Evolutionary conservation across 2,113 vertebrate genomes (phyloP).

Genomic region (Sinocyclocheilus anshuiensis): DNA sequence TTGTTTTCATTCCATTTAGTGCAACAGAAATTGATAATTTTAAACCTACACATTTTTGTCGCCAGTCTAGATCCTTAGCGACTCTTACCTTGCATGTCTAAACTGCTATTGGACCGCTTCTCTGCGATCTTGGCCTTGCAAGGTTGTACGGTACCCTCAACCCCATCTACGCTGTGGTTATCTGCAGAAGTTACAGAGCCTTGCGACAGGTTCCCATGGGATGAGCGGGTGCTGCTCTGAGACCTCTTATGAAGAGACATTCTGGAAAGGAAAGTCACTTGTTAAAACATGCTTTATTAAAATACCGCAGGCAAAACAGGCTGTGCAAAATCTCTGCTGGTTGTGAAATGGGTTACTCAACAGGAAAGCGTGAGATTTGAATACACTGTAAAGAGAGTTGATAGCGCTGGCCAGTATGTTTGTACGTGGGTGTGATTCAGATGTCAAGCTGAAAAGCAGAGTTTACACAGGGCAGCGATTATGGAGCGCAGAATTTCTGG

Average conservation of each 20-base stretch:
- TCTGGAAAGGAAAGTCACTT: conserved; percentile 65
- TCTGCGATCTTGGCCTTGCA: conserved; percentile 78
- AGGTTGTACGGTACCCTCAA: conserved; percentile 71
- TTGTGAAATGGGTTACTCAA: not conserved
- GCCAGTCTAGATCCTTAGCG: not conserved
- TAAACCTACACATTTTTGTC: not conserved
- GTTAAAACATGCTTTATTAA: not conserved
- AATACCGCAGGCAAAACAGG: not conserved
- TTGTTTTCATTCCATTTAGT: not conserved
- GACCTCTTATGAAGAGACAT: conserved; percentile 79
- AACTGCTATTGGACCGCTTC: conserved; percentile 82
- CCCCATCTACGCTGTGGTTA: conserved; percentile 81
- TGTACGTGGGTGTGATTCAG: conserved; percentile 18
- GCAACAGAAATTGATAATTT: not conserved
- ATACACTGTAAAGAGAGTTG: not conserved
- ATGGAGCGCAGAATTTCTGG: not conserved
- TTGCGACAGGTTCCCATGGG: conserved; percentile 86
- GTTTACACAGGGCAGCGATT: not conserved
- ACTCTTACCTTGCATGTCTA: conserved; percentile 82
- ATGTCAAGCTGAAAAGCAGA: conserved; percentile 2
- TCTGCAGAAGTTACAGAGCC: conserved; percentile 79
- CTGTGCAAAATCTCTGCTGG: not conserved
- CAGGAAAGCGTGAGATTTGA: not conserved
- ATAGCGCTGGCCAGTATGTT: conserved; percentile 14
- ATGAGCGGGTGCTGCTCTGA: conserved; percentile 76